Evolutionary conservation across 92 coral and sea anemone species (phyloP).

Genomic region (Actinostola sp.): DNA sequence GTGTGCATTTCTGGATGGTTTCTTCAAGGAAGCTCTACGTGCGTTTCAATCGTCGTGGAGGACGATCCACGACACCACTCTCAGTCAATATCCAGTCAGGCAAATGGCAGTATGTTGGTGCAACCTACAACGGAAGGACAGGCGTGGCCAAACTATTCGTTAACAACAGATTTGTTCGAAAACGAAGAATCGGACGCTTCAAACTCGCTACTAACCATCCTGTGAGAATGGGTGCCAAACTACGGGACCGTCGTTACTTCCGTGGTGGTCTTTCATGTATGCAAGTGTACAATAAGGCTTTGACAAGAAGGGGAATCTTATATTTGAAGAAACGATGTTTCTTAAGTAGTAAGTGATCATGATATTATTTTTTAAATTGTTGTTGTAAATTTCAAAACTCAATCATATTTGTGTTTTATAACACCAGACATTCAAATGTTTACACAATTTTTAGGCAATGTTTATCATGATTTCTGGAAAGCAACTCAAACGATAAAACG

Average conservation of each 20-base stretch:
- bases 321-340: slow-evolving; percentile 57
- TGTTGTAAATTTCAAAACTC: no score
- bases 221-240: slow-evolving; percentile 36
- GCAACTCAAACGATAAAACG: no score
- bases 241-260: slow-evolving; percentile 32
- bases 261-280: slow-evolving; percentile 58
- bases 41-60: slow-evolving; percentile 37
- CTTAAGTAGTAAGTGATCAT: slow-evolving; percentile 24
- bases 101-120: slow-evolving; percentile 42
- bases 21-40: slow-evolving; percentile 58
- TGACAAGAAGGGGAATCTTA: slow-evolving; percentile 47
- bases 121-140: slow-evolving; percentile 32
- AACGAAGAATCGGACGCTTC: slow-evolving; percentile 28
- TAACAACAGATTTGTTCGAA: slow-evolving; percentile 22
- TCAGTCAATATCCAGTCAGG: slow-evolving; percentile 10
- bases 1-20: slow-evolving; percentile 69
- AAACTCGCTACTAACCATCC: slow-evolving; percentile 47
- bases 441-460: no score
- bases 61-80: slow-evolving; percentile 15
- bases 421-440: no score
- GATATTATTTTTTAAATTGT: neutral
- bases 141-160: slow-evolving; percentile 47
- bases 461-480: no score
- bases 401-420: no score
- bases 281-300: slow-evolving; percentile 53